Percentiles rank a stretch among this genome's conserved stretches.
phyloP scores from a whole-genome alignment of 2,888 invertebrate genomes.

The Cotesia congregata region DNA sequence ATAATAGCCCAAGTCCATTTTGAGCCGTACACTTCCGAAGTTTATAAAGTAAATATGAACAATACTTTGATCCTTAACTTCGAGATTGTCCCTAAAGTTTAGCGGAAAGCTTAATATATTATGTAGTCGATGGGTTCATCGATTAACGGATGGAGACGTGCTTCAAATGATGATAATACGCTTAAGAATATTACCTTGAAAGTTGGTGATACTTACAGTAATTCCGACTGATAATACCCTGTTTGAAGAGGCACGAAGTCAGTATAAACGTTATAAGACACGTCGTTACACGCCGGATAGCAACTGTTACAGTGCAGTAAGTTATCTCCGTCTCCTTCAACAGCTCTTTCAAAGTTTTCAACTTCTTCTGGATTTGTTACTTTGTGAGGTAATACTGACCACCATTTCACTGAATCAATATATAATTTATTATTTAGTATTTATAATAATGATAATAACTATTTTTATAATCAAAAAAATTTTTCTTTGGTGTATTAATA shows the following conservation, averaged over 20 bases:
- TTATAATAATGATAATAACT: too few relatives aligned
- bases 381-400: slow-evolving; percentile 67
- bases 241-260: slow-evolving; percentile 40
- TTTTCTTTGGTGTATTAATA: too few relatives aligned
- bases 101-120: slow-evolving; percentile 22
- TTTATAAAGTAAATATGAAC: slow-evolving; percentile 63
- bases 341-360: background rate
- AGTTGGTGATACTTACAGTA: slow-evolving; percentile 46
- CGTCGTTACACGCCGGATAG: slow-evolving; percentile 59
- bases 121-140: background rate
- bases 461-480: too few relatives aligned
- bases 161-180: background rate
- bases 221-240: slow-evolving; percentile 42
- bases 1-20: slow-evolving; percentile 61
- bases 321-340: slow-evolving; percentile 40
- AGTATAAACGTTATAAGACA: slow-evolving; percentile 50
- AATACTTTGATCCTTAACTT: slow-evolving; percentile 54
- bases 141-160: background rate
- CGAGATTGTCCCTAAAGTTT: slow-evolving; percentile 51
- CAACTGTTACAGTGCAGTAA: slow-evolving; percentile 54
- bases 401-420: slow-evolving; percentile 69
- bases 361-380: slow-evolving; percentile 30
- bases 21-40: slow-evolving; percentile 57
- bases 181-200: background rate
- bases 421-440: background rate